These are phyloP conservation scores for Malurus splendens DNA, from an alignment of 2,797 vertebrate genomes.

Conservation along the genomic window DNA sequence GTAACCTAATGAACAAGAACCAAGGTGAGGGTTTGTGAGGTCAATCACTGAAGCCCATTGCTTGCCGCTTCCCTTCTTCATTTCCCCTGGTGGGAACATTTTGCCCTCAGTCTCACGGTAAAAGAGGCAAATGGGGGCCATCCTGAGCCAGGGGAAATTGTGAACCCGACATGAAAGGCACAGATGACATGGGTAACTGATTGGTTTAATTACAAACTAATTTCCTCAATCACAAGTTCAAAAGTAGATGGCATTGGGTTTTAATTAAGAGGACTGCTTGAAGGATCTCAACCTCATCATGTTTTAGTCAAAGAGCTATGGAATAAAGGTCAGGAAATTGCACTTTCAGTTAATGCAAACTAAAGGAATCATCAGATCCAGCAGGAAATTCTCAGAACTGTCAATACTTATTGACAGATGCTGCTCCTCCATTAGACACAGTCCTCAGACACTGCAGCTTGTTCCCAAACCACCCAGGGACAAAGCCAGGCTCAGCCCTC, in stretches of 20 bases:
- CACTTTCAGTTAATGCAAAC: conserved; percentile 1
- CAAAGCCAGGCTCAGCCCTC: not conserved
- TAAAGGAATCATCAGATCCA: conserved; percentile 11
- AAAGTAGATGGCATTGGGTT: conserved; percentile 20
- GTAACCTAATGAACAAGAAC: not conserved
- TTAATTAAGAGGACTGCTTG: conserved; percentile 38
- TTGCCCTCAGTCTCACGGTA: not conserved
- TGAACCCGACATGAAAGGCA: not conserved
- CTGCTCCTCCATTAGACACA: not conserved
- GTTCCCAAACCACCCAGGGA: not conserved
- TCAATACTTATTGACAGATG: conserved; percentile 6
- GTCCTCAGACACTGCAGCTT: not conserved
- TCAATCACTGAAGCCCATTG: not conserved
- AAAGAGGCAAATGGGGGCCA: not conserved
- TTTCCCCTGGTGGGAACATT: not conserved
- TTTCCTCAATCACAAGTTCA: conserved; percentile 34
- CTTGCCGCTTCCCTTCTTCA: not conserved
- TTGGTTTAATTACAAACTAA: conserved; percentile 45
- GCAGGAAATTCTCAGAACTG: not conserved
- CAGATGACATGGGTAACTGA: not conserved
- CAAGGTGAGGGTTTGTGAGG: not conserved
- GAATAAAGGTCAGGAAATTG: conserved; percentile 27
- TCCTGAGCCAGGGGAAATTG: not conserved
- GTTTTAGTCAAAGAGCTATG: not conserved
- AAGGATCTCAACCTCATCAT: conserved; percentile 16